Percentiles rank a stretch among this genome's conserved stretches.
Evolutionary conservation across 2,888 invertebrate genomes (phyloP).

Genomic region (Dorcus hopei): DNA sequence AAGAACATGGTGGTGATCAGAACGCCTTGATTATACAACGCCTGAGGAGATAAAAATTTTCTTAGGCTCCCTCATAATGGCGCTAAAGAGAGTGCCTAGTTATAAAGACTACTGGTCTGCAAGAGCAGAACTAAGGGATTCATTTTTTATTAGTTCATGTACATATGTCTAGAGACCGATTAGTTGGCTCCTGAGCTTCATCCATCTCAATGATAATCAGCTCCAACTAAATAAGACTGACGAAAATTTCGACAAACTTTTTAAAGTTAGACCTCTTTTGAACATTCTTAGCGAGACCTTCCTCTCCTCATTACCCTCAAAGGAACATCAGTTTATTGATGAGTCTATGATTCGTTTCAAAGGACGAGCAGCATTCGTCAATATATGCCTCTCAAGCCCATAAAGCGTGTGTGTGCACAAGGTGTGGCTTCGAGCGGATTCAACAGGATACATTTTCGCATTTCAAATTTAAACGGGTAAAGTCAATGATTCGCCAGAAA

Average conservation of each 20-base stretch:
- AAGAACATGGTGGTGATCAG: background rate
- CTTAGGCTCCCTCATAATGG: conserved; percentile 24
- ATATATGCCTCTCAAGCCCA: too few relatives aligned
- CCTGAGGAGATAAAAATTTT: conserved; percentile 8
- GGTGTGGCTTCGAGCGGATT: too few relatives aligned
- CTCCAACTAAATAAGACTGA: conserved; percentile 18
- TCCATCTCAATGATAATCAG: conserved; percentile 29
- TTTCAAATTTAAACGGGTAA: too few relatives aligned
- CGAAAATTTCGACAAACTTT: conserved; percentile 27
- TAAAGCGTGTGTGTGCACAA: too few relatives aligned
- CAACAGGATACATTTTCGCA: too few relatives aligned
- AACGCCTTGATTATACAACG: background rate
- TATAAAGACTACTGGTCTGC: background rate
- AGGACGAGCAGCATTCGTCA: too few relatives aligned
- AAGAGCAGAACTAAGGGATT: conserved; percentile 18
- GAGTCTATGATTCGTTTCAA: too few relatives aligned
- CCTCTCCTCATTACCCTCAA: conserved; percentile 7
- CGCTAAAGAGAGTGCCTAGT: conserved; percentile 24
- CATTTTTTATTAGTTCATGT: conserved; percentile 20
- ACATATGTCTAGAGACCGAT: conserved; percentile 25
- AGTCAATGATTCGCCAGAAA: too few relatives aligned
- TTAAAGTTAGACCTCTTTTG: conserved; percentile 27
- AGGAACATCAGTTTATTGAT: too few relatives aligned
- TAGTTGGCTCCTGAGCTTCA: conserved; percentile 21
- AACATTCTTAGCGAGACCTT: conserved; percentile 16